A percentile compares a stretch with the other conserved stretches of the same genome.
phyloP scores from a whole-genome alignment of 1,140 invertebrate species.

The Drosophila mauritiana region DNA sequence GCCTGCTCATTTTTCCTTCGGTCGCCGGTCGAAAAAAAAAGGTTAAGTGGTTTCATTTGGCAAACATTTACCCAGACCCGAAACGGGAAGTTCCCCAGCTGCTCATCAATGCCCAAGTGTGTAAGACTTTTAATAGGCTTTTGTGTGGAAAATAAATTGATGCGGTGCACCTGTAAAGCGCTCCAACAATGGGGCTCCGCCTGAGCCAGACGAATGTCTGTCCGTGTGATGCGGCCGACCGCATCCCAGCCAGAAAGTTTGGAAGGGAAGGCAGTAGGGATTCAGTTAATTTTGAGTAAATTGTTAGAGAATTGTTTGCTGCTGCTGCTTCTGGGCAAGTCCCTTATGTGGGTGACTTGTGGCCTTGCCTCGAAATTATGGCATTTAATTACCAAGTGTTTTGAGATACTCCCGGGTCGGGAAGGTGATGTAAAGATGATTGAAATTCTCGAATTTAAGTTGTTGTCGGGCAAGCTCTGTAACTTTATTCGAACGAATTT shows the following conservation, averaged over 20 bases:
- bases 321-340: background rate
- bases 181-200: conserved; percentile 49
- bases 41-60: conserved; percentile 82
- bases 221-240: conserved; percentile 59
- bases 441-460: background rate
- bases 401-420: background rate
- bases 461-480: background rate
- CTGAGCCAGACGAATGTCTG: conserved; percentile 33
- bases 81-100: conserved; percentile 25
- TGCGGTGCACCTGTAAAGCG: conserved; percentile 79
- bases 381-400: conserved; percentile 18
- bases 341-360: conserved; percentile 29
- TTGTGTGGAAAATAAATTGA: conserved; percentile 82
- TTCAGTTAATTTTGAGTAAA: conserved; percentile 78
- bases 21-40: conserved; percentile 56
- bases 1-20: conserved; percentile 56
- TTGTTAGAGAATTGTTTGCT: conserved; percentile 68
- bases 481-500: background rate
- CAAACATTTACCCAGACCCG: conserved; percentile 71
- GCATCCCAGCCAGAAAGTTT: conserved; percentile 60
- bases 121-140: conserved; percentile 79
- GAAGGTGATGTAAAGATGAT: background rate
- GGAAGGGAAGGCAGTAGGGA: conserved; percentile 26
- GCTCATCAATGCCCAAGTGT: conserved; percentile 64
- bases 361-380: conserved; percentile 49